phyloP scores from a whole-genome alignment of 2,113 vertebrate species.

The Falcunculus frontatus region DNA sequence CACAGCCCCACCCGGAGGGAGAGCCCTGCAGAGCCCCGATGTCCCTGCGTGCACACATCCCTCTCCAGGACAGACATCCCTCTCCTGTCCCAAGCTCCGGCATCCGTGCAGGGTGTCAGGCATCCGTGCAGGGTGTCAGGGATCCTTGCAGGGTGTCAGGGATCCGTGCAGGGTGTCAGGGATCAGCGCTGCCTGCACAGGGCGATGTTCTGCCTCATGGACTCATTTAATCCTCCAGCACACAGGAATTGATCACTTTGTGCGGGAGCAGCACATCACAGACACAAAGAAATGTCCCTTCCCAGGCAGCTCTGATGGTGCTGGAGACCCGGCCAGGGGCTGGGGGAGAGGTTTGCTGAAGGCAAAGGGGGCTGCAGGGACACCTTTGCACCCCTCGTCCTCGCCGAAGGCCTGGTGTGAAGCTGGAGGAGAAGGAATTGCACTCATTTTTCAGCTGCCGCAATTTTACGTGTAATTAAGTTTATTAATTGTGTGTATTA shows the following conservation, averaged over 20 bases:
- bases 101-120: not conserved
- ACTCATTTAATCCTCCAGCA: not conserved
- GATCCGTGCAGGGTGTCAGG: not conserved
- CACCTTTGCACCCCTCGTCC: not conserved
- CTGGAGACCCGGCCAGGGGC: accelerated
- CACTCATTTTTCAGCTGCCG: conserved; percentile 29
- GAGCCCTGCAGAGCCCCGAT: accelerated
- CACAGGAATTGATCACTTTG: not conserved
- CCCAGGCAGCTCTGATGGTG: not conserved
- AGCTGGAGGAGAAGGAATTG: not conserved
- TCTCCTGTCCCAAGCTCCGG: not conserved
- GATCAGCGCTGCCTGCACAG: accelerated
- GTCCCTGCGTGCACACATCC: accelerated
- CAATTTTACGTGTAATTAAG: conserved; percentile 73
- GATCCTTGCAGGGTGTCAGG: accelerated
- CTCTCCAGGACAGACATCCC: not conserved
- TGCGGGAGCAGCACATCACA: not conserved
- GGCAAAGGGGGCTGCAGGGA: not conserved
- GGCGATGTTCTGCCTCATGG: accelerated
- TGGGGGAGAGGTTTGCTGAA: not conserved
- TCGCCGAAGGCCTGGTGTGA: accelerated
- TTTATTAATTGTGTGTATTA: conserved; percentile 69
- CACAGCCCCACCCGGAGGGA: not conserved
- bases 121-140: not conserved
- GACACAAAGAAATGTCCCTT: not conserved